Evolutionary conservation across 2,888 invertebrate species (phyloP).

Genomic region (Andrena fulva): DNA sequence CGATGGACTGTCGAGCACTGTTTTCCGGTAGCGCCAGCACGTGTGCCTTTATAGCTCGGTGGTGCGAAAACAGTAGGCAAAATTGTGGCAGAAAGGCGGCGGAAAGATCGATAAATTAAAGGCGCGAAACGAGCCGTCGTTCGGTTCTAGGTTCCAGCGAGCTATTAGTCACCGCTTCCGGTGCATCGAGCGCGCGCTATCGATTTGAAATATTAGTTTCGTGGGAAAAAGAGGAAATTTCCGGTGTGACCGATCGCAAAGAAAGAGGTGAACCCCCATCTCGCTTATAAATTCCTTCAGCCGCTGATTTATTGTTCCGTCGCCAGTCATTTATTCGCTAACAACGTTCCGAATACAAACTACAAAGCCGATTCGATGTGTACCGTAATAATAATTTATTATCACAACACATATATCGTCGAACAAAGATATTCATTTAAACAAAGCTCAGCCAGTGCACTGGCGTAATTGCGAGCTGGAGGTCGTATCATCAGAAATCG

Average conservation of each 20-base stretch:
- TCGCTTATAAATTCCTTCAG: constrained; percentile 12
- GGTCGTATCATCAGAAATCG: not conserved
- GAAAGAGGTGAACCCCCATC: not conserved
- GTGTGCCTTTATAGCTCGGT: too few relatives aligned
- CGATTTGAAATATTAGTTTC: constrained; percentile 43
- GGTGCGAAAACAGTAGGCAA: not conserved
- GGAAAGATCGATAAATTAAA: constrained; percentile 11
- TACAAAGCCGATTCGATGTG: not conserved
- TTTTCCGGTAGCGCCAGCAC: too few relatives aligned
- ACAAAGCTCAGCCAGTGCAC: not conserved
- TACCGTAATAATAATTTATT: not conserved
- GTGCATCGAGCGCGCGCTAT: constrained; percentile 9
- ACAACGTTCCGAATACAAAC: not conserved
- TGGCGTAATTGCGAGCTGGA: not conserved
- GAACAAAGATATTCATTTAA: not conserved
- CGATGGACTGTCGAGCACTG: too few relatives aligned
- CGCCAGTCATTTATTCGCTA: constrained; percentile 20
- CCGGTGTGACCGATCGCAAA: not conserved
- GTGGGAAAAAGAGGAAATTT: constrained; percentile 10
- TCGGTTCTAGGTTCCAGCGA: not conserved
- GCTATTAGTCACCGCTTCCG: constrained; percentile 35
- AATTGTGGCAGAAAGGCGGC: not conserved
- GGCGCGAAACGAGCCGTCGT: constrained; percentile 7
- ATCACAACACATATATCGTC: not conserved
- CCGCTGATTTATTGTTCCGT: constrained; percentile 8